These are phyloP conservation scores for Tinea pellionella DNA, from an alignment of 2,888 invertebrate genomes.

Conservation along the genomic window DNA sequence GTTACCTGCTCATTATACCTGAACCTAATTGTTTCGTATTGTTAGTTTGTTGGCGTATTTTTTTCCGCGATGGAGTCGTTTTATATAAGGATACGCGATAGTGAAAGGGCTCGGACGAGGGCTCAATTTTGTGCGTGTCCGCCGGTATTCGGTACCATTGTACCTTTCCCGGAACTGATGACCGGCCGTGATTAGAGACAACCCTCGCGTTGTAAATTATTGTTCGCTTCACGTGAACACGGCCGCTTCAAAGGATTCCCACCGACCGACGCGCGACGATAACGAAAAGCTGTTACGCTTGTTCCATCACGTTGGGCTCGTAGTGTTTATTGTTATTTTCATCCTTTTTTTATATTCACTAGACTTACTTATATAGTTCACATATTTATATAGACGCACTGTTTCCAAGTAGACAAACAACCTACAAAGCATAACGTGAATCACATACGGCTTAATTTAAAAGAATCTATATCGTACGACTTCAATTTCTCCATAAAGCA, in stretches of 20 bases:
- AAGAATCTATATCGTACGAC: no score
- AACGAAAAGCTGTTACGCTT: not conserved
- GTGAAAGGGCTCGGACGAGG: not conserved
- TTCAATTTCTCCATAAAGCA: not conserved
- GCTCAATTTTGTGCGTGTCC: not conserved
- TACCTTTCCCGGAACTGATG: constrained; percentile 49
- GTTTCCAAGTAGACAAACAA: no score
- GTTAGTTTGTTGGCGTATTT: not conserved
- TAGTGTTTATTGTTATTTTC: not conserved
- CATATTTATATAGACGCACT: no score
- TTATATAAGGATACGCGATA: not conserved
- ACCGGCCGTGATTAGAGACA: constrained; percentile 18
- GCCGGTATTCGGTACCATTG: constrained; percentile 27
- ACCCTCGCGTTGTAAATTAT: constrained; percentile 4
- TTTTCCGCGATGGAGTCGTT: not conserved
- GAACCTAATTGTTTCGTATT: constrained; percentile 1
- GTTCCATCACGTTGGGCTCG: not conserved
- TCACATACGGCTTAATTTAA: no score
- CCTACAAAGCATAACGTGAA: no score
- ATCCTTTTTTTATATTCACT: not conserved
- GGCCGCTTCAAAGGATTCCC: not conserved
- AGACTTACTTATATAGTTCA: not conserved
- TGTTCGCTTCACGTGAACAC: constrained; percentile 9
- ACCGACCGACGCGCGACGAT: constrained; percentile 5
- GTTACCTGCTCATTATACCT: constrained; percentile 12